These are phyloP conservation scores for Cyclophora albipunctata DNA, from an alignment of 2,888 invertebrate genomes.

Conservation along the genomic window DNA sequence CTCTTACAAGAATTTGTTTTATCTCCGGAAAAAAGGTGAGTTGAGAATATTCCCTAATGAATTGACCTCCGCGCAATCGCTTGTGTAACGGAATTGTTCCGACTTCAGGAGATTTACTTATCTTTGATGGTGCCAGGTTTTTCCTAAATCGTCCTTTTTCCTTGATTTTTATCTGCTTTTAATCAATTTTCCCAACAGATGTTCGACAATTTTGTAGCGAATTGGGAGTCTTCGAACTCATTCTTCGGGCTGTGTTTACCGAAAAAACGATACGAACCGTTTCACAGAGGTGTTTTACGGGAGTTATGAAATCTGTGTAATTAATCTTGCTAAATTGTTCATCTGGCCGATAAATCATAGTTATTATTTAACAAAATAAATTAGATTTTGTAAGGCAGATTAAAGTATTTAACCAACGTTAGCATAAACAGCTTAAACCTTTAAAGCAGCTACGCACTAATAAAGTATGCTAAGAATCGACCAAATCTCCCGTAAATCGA, in stretches of 20 bases:
- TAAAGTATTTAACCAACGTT: too few relatives aligned
- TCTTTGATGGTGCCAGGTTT: conserved; percentile 12
- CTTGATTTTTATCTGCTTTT: conserved; percentile 10
- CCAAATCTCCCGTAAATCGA: too few relatives aligned
- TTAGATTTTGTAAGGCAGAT: too few relatives aligned
- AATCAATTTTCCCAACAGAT: conserved; percentile 15
- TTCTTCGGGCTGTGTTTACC: not conserved
- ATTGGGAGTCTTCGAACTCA: not conserved
- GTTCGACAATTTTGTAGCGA: conserved; percentile 2
- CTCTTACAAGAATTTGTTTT: conserved; percentile 22
- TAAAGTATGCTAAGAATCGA: too few relatives aligned
- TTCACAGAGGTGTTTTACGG: not conserved
- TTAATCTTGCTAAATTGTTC: not conserved
- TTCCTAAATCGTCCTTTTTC: conserved; percentile 3
- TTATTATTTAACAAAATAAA: not conserved
- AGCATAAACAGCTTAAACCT: too few relatives aligned
- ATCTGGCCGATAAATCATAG: not conserved
- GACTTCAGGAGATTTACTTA: conserved; percentile 18
- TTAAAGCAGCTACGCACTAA: too few relatives aligned
- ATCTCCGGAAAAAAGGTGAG: conserved; percentile 21
- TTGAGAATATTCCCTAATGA: conserved; percentile 31
- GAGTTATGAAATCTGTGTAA: too few relatives aligned
- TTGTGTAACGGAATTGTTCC: conserved; percentile 24
- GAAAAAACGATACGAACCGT: not conserved
- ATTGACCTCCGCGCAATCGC: conserved; percentile 28